Evolutionary conservation across 2,113 vertebrate species (phyloP), one percentile per base, ranked within the genome.

Genomic region (Sylvilagus bachmani): DNA sequence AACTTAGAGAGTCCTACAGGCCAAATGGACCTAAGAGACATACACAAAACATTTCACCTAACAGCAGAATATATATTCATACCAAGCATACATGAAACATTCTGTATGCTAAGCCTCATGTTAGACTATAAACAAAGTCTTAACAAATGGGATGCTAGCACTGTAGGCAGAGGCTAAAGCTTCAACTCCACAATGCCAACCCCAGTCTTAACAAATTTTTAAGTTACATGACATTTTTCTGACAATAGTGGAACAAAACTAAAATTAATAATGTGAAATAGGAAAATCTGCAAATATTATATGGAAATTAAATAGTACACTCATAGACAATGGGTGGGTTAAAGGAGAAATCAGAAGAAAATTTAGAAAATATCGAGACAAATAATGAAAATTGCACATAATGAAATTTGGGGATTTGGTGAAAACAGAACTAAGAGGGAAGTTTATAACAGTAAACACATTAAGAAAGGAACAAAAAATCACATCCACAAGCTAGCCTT

Each of bases 241-340:
- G 33, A 88, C 11, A 9, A 77, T 51, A 74, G 64, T 69, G 22
- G 73, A 88, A 83, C 83, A 33, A 67, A 93, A 93, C 61, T 88
- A 55, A 67, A 64, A 33, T 88, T 51, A 53, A 29, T 83, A 67
- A 73, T 29, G 67, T 36, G 75, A 89, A 89, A 11, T 16, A 67
- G 49, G 70, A 84, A 89, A 77, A 49, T 51, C 11, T 61, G 2
- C 33, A 77, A 61, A 38, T 87, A 58, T 10, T 17, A 69, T 58
- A 10, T 83, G 49, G 22, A 75, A 69, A 77, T 77, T 89, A 83
- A 67, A 69, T 29, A 49, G 27, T 77, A 17, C 27, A 22, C 25
- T 74, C n/a, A 69, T 69, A 89, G 88, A 64, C n/a, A 55, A 77
- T 2, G 24, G 58, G 49, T 78, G 70, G 8, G 4, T 77, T 1